phyloP scores from a whole-genome alignment of 37 sponge, comb jelly and placozoan species.

The Tethya wilhelma region DNA sequence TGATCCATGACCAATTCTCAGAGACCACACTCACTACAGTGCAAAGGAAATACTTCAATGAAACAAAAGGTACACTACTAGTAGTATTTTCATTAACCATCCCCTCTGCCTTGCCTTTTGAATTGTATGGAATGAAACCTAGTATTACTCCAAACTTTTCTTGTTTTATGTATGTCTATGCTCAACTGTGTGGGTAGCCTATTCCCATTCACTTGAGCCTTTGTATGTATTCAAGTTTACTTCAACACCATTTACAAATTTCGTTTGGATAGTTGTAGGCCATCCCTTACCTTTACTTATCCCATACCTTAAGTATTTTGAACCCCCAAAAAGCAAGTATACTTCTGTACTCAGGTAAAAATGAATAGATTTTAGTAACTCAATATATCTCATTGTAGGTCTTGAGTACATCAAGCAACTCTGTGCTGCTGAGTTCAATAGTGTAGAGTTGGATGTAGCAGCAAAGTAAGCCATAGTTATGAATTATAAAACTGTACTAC shows the following conservation, averaged over 20 bases:
- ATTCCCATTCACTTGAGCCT: too few species aligned
- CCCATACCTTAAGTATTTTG: too few species aligned
- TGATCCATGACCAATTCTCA: slow-evolving; percentile 69
- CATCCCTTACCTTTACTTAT: too few species aligned
- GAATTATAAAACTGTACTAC: too few species aligned
- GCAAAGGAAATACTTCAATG: slow-evolving; percentile 98
- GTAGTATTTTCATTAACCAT: background rate
- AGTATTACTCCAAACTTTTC: background rate
- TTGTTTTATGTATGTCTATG: too few species aligned
- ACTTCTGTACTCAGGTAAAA: background rate
- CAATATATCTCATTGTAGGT: slow-evolving; percentile 42
- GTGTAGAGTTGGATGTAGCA: slow-evolving; percentile 81
- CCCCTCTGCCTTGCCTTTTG: background rate
- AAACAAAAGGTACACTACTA: slow-evolving; percentile 64
- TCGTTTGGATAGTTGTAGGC: too few species aligned
- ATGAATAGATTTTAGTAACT: background rate
- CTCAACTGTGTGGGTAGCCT: too few species aligned
- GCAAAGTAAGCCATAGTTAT: slow-evolving; percentile 50
- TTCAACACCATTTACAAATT: too few species aligned
- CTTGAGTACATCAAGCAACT: slow-evolving; percentile 89
- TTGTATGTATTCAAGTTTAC: too few species aligned
- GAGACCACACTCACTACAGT: slow-evolving; percentile 84
- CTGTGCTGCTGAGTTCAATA: slow-evolving; percentile 87
- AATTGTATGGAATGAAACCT: background rate
- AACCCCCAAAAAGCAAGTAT: background rate